Evolutionary conservation across 2,797 vertebrate species (phyloP).

Genomic region (Cheirogaleus major): DNA sequence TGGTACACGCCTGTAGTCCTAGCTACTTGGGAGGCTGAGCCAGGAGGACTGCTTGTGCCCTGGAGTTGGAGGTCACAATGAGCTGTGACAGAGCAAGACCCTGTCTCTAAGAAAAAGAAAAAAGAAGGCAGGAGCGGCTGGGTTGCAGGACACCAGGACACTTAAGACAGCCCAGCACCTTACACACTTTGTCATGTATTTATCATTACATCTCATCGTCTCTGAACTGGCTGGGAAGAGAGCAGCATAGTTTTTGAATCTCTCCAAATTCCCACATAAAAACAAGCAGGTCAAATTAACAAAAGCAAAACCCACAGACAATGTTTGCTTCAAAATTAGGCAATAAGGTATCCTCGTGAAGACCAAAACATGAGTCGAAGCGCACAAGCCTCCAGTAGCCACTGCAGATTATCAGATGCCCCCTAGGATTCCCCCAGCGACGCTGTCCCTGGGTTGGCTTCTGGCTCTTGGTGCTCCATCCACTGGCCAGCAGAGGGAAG

Average conservation of each 20-base stretch:
- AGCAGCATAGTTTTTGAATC: not conserved
- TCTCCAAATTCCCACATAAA: constrained; percentile 28
- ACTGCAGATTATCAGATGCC: not conserved
- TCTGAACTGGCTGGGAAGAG: not conserved
- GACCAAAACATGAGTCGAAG: not conserved
- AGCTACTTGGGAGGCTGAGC: not conserved
- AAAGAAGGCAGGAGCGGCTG: not conserved
- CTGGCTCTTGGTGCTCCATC: not conserved
- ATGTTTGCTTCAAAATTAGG: not conserved
- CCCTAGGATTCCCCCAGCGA: rapidly evolving
- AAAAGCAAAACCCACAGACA: constrained; percentile 6
- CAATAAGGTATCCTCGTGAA: not conserved
- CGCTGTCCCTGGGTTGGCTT: not conserved
- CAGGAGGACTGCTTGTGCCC: not conserved
- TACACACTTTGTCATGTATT: not conserved
- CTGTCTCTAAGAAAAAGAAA: not conserved
- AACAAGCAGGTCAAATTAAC: not conserved
- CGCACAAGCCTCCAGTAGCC: not conserved
- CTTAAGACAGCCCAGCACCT: not conserved
- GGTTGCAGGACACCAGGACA: not conserved
- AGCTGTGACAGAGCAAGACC: not conserved
- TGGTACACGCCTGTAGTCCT: not conserved
- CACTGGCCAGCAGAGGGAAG: not conserved
- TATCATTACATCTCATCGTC: not conserved
- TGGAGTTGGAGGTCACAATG: not conserved